These are phyloP conservation scores for Caenorhabditis japonica DNA, from an alignment of 2,888 invertebrate genomes.

Conservation along the genomic window DNA sequence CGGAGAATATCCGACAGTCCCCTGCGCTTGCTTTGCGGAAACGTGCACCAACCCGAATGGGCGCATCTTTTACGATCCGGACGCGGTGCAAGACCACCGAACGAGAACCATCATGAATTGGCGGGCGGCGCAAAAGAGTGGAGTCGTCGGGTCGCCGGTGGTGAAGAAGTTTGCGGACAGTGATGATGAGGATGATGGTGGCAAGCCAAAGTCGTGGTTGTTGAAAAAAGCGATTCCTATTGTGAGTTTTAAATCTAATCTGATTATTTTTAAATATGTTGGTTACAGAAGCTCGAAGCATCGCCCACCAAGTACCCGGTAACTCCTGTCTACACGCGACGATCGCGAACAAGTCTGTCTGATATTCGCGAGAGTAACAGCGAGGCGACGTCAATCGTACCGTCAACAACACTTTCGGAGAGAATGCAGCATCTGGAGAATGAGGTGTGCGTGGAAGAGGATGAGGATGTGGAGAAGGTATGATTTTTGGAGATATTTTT, in stretches of 20 bases:
- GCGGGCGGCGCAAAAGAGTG: constrained; percentile 20
- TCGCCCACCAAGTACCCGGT: constrained; percentile 40
- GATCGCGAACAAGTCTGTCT: constrained; percentile 28
- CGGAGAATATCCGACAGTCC: constrained; percentile 9
- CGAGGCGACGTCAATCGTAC: background rate
- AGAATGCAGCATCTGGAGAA: constrained; percentile 32
- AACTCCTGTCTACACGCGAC: constrained; percentile 38
- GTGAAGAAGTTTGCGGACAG: constrained; percentile 35
- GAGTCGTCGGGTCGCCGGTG: constrained; percentile 32
- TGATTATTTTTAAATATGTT: no score
- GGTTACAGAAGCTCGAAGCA: constrained; percentile 21
- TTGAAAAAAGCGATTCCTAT: constrained; percentile 4
- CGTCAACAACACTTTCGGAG: constrained; percentile 18
- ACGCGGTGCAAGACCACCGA: constrained; percentile 22
- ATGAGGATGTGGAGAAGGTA: constrained; percentile 2
- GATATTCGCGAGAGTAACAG: constrained; percentile 42
- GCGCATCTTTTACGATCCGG: constrained; percentile 34
- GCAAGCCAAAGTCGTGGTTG: constrained; percentile 1
- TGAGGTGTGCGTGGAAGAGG: constrained; percentile 26
- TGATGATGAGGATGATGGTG: constrained; percentile 33
- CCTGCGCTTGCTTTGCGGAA: constrained; percentile 35
- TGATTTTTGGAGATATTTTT: background rate
- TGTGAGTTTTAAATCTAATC: no score
- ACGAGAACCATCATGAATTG: constrained; percentile 29
- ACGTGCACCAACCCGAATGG: constrained; percentile 44